Conservation (phyloP, 1,140 invertebrate species). For the Venturia canescens region DNA sequence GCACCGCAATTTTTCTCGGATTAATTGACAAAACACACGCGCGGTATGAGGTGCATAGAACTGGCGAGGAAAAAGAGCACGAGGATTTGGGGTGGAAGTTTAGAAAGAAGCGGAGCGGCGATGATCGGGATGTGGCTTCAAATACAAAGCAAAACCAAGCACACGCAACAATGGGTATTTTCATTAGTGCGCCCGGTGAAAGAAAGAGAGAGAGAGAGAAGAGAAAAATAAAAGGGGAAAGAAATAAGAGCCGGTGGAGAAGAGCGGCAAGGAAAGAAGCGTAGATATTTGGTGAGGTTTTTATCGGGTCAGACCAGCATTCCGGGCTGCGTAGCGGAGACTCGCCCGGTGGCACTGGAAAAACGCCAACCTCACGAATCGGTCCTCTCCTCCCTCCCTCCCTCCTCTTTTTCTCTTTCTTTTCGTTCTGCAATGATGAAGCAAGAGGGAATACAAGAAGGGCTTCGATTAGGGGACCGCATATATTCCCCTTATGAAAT, state of each 20-base stretch:
- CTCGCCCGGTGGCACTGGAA: slow-evolving; percentile 47
- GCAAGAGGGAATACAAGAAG: slow-evolving; percentile 35
- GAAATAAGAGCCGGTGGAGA: background rate
- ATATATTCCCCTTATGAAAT: slow-evolving; percentile 35
- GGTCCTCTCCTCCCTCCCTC: background rate
- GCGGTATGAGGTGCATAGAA: background rate
- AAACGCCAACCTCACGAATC: slow-evolving; percentile 40
- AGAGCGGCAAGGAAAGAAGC: slow-evolving; percentile 33
- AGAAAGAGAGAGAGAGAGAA: background rate
- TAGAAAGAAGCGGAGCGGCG: background rate
- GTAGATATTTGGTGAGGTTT: slow-evolving; percentile 53
- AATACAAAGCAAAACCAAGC: slow-evolving; percentile 38
- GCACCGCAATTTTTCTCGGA: background rate
- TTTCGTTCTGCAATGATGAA: slow-evolving; percentile 33
- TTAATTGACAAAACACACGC: background rate
- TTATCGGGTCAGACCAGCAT: slow-evolving; percentile 49
- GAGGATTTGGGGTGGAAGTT: background rate
- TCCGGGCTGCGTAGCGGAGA: slow-evolving; percentile 41
- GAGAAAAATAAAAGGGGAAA: background rate
- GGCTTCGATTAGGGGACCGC: slow-evolving; percentile 40
- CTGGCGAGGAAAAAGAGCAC: background rate
- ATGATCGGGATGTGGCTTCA: slow-evolving; percentile 25
- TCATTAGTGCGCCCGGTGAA: slow-evolving; percentile 40
- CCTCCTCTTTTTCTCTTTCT: background rate
- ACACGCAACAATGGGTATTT: slow-evolving; percentile 45